These are phyloP conservation scores for Ichneumoninae sp. DNA, from an alignment of 2,888 invertebrate genomes.

Conservation along the genomic window DNA sequence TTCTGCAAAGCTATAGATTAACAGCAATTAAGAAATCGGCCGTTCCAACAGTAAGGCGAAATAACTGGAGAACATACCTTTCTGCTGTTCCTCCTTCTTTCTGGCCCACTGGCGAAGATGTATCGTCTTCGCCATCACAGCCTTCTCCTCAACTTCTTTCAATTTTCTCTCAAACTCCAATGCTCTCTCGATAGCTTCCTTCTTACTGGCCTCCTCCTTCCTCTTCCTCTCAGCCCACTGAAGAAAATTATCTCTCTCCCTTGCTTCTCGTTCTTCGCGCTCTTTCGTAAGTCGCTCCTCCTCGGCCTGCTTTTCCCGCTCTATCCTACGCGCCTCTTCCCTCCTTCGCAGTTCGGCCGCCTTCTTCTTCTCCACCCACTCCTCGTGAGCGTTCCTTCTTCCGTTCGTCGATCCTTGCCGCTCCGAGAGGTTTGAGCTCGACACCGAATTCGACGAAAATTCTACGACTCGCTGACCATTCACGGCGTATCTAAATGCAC, in stretches of 20 bases:
- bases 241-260: constrained; percentile 83
- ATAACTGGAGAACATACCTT: constrained; percentile 83
- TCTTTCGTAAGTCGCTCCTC: constrained; percentile 76
- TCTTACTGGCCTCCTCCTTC: constrained; percentile 83
- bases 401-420: constrained; percentile 67
- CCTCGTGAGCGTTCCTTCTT: constrained; percentile 83
- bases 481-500: constrained; percentile 67
- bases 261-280: constrained; percentile 79
- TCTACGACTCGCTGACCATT: constrained; percentile 74
- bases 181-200: constrained; percentile 84
- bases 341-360: constrained; percentile 74
- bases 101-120: constrained; percentile 85
- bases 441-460: constrained; percentile 71
- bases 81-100: constrained; percentile 86
- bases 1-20: constrained; percentile 77
- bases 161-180: constrained; percentile 84
- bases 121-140: constrained; percentile 77
- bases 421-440: constrained; percentile 69
- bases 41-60: constrained; percentile 5
- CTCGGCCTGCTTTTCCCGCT: constrained; percentile 68
- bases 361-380: constrained; percentile 86
- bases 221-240: constrained; percentile 83
- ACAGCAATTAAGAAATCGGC: constrained; percentile 28
- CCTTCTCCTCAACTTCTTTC: constrained; percentile 78
- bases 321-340: constrained; percentile 77